phyloP scores from a whole-genome alignment of 2,113 vertebrate species.

The Larimichthys polyactis region DNA sequence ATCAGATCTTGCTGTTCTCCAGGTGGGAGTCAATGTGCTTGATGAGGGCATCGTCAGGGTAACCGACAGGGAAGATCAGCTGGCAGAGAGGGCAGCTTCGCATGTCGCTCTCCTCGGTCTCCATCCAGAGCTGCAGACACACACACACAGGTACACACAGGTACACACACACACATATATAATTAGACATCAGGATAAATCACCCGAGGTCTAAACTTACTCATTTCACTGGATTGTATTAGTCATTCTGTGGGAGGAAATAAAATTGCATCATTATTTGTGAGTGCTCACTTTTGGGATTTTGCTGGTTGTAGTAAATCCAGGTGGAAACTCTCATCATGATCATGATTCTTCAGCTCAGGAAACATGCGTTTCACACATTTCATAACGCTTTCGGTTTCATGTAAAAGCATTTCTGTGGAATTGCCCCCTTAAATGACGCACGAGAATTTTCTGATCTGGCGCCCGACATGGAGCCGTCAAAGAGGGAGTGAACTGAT shows the following conservation, averaged over 20 bases:
- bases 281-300: slow-evolving; percentile 34
- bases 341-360: background rate
- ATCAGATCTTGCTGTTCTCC: slow-evolving; percentile 99
- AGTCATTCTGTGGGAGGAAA: slow-evolving; percentile 54
- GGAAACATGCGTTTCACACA: too few relatives aligned
- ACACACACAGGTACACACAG: slow-evolving; percentile 30
- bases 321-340: slow-evolving; percentile 10
- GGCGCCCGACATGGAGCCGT: too few relatives aligned
- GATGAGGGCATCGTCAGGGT: slow-evolving; percentile 97
- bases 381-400: too few relatives aligned
- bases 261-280: slow-evolving; percentile 10
- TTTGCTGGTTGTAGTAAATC: slow-evolving; percentile 24
- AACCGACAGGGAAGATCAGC: slow-evolving; percentile 95
- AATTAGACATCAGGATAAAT: slow-evolving; percentile 11
- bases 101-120: slow-evolving; percentile 96
- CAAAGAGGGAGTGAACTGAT: too few relatives aligned
- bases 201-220: background rate
- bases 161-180: background rate
- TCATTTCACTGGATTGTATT: slow-evolving; percentile 22
- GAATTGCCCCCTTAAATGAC: background rate
- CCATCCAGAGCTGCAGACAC: slow-evolving; percentile 93
- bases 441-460: background rate
- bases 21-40: slow-evolving; percentile 99
- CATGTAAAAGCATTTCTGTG: background rate
- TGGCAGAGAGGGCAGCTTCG: slow-evolving; percentile 97